These are phyloP conservation scores for Dasypolia templi DNA, from an alignment of 2,888 invertebrate species.

Conservation along the genomic window DNA sequence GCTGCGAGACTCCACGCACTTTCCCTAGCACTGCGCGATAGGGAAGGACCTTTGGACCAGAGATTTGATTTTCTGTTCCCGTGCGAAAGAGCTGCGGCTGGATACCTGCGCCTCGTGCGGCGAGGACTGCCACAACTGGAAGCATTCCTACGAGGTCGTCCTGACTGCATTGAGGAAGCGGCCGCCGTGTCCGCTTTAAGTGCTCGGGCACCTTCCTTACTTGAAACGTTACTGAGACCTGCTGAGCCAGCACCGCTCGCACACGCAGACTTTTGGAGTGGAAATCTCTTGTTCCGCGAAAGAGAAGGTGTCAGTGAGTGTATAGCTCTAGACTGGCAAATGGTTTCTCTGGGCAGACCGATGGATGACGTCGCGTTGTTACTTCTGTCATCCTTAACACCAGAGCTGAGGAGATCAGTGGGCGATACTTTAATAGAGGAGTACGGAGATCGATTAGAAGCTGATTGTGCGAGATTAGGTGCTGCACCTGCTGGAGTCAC, in stretches of 20 bases:
- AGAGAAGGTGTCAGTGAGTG: slow-evolving; percentile 90
- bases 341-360: slow-evolving; percentile 94
- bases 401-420: slow-evolving; percentile 92
- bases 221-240: slow-evolving; percentile 93
- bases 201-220: slow-evolving; percentile 93
- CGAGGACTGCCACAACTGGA: slow-evolving; percentile 94
- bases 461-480: slow-evolving; percentile 91
- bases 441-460: slow-evolving; percentile 92
- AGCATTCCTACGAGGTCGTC: slow-evolving; percentile 92
- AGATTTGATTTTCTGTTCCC: slow-evolving; percentile 93
- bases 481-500: slow-evolving; percentile 90
- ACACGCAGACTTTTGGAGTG: slow-evolving; percentile 96
- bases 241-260: slow-evolving; percentile 94
- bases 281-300: slow-evolving; percentile 93
- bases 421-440: slow-evolving; percentile 92
- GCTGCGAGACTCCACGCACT: slow-evolving; percentile 94
- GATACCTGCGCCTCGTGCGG: slow-evolving; percentile 94
- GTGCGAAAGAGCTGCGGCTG: slow-evolving; percentile 94
- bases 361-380: slow-evolving; percentile 95
- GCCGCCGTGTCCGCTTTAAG: slow-evolving; percentile 92
- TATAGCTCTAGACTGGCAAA: slow-evolving; percentile 95
- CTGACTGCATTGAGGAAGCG: slow-evolving; percentile 91
- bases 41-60: slow-evolving; percentile 87
- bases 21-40: slow-evolving; percentile 90
- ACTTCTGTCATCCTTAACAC: slow-evolving; percentile 93